A percentile compares a stretch with the other conserved stretches of the same genome.
Conservation (phyloP, 2,113 vertebrate genomes). For the Falcunculus frontatus region DNA sequence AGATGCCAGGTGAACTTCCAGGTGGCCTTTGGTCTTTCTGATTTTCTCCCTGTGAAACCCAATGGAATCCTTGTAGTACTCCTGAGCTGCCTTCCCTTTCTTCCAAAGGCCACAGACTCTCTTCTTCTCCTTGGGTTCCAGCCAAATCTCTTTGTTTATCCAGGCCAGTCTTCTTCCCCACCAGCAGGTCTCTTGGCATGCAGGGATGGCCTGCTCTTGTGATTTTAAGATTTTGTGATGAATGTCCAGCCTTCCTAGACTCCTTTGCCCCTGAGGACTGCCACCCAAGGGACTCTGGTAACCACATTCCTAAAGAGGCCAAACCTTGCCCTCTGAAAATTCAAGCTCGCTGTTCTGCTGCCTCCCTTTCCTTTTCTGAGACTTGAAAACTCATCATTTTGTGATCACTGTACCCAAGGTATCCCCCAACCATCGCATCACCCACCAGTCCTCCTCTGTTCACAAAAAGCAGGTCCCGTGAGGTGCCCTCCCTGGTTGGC, state of each 20-base stretch:
- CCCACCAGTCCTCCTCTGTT: neutral
- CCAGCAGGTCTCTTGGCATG: neutral
- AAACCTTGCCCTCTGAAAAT: neutral
- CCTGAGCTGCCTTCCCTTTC: neutral
- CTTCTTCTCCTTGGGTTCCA: neutral
- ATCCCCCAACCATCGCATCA: rapidly evolving
- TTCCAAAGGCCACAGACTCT: neutral
- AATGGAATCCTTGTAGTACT: neutral
- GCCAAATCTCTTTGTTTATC: neutral
- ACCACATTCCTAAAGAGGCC: neutral
- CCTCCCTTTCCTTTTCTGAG: neutral
- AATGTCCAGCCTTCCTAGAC: neutral
- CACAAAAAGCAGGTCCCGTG: neutral
- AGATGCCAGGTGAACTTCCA: neutral
- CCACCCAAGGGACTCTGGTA: neutral
- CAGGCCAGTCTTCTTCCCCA: neutral
- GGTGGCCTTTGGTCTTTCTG: neutral
- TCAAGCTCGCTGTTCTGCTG: neutral
- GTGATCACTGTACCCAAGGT: neutral
- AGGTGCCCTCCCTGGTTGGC: neutral
- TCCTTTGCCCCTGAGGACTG: neutral
- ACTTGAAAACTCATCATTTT: neutral
- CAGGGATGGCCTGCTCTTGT: neutral
- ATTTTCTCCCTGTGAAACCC: neutral
- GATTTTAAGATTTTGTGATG: neutral